Evolutionary conservation across 1,140 invertebrate species (phyloP), one percentile per base, ranked within the genome.

Genomic region (Coelopa frigida): DNA sequence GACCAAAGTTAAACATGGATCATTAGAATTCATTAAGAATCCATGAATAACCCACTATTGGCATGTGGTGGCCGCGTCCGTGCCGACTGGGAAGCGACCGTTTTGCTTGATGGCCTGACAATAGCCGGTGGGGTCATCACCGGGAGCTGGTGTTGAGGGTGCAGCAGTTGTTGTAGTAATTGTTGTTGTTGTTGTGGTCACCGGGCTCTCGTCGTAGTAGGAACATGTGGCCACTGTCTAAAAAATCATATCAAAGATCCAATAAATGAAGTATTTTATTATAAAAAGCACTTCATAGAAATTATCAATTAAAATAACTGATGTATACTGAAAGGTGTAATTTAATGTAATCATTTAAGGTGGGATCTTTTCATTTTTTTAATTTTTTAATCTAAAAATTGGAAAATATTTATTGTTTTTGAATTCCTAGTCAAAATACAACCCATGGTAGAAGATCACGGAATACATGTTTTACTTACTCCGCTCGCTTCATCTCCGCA

Each of bases 21-120:
- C 26, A 23, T 18, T 46, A 20, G 8, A 5, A 8, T 10, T 17
- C 14, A n/a, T n/a, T 20, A 20, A 18, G 29, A 14, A 49, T n/a
- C n/a, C n/a, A 7, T 37, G 18, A 15, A 3, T 20, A 11, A 27
- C 38, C 42, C 26, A 52, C 48, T 61, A 55, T 7, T 42, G 53
- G 35, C 62, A 66, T 3, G 61, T 60, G 27, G 48, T 66, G 24
- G 40, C 50, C 10, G 51, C 23, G 37, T 54, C 51, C n/a, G 52
- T 48, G n/a, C 59, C 61, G 4, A 57, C 51, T 1, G 56, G 36
- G 40, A 44, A 66, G 12, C 43, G 24, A 0, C 55, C 59, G 27
- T 32, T 12, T 10, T 51, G 21, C 11, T 44, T 38, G 31, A 62
- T 10, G 11, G 29, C 31, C 31, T 29, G 12, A 20, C 62, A 66